Base-by-base conservation (phyloP, 2,888 invertebrate species). In the Cotesia congregata region DNA sequence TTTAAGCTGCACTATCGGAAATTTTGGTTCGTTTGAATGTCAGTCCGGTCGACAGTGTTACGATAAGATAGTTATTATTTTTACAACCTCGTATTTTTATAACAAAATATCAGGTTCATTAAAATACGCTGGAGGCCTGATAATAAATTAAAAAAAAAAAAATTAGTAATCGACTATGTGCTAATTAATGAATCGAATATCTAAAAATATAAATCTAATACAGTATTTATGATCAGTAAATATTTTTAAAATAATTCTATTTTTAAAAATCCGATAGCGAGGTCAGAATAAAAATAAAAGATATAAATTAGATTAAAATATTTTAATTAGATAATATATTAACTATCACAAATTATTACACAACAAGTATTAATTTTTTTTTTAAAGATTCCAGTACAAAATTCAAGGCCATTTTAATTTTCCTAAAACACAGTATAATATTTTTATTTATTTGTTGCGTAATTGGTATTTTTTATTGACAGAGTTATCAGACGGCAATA, bases 91-190 rank as follows among this genome's bases (percentile, higher is more conserved):
- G 20, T 20, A 20, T 20, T 20, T 20, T 1, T 20, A 20, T 20
- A 2, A 20, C n/a, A 20, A 30, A 30, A 30, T 30, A 30, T 30
- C 3, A 2, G n/a, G 12, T n/a, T 60, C 60, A 60, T 30, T 60
- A 17, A 60, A 62, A 9, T 7, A 71, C 71, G 17, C 39, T 38
- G 62, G 40, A 71, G 39, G 38, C 62, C 62, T 62, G 71, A 71
- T 71, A 71, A 71, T n/a, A 17, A 9, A 50, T 50, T 2, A 7
- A n/a, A 62, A 7, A 62, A 62, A 15, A 62, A 62, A 62, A 62
- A 6, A 67, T 67, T 38, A 38, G 1, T 9, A 62, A 62, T 6
- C 15, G 15, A 62, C n/a, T 62, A 17, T 62, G 6, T 62, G 20
- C 6, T 5, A 20, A 30, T 67, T 67, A 67, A 12, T 67, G 4